Percentiles rank a stretch among this genome's conserved stretches.
Evolutionary conservation across 2,888 invertebrate species (phyloP).

Genomic region (Hipparchia sbordonii): DNA sequence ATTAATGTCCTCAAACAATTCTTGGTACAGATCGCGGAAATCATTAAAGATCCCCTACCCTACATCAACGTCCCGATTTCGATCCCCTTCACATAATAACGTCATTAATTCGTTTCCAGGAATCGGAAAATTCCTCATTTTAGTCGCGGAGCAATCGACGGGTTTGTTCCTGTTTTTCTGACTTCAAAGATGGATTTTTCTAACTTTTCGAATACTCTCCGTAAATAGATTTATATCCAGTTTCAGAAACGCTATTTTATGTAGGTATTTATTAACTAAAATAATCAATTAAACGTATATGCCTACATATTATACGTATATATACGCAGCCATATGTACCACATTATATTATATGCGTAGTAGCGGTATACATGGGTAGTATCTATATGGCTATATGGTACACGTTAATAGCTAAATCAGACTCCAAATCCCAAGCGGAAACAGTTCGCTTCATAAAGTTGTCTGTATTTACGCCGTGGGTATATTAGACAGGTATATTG

Average conservation of each 20-base stretch:
- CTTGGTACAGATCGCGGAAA: constrained; percentile 23
- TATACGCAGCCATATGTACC: no score
- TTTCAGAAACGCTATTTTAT: background rate
- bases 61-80: constrained; percentile 20
- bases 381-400: no score
- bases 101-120: constrained; percentile 32
- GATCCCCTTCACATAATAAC: constrained; percentile 31
- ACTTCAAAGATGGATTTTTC: background rate
- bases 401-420: background rate
- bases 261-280: no score
- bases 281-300: no score
- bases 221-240: background rate
- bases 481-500: constrained; percentile 36
- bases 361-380: no score
- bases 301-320: no score
- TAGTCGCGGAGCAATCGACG: constrained; percentile 17
- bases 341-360: no score
- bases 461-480: constrained; percentile 24
- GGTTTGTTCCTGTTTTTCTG: constrained; percentile 11
- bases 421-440: background rate
- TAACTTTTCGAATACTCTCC: background rate
- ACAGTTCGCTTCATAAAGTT: constrained; percentile 23
- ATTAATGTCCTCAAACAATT: constrained; percentile 15
- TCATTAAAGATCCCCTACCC: constrained; percentile 13
- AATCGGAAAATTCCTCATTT: constrained; percentile 28